Percentiles rank a stretch among this genome's conserved stretches.
Evolutionary conservation across 2,113 vertebrate genomes (phyloP).

Genomic region (Alligator mississippiensis): DNA sequence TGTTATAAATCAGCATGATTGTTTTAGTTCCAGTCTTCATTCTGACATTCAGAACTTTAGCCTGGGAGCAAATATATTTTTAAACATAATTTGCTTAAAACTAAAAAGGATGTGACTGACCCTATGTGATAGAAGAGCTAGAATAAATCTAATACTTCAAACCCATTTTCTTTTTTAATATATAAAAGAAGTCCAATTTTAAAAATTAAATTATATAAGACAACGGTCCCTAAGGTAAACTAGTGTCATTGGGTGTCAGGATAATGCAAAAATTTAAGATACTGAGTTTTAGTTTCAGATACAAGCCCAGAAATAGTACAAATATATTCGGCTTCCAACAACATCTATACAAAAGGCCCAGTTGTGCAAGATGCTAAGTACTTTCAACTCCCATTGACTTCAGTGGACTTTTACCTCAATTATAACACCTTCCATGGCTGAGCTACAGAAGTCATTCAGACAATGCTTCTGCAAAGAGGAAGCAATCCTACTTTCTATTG

Average conservation of each 20-base stretch:
- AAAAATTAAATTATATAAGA: slow-evolving; percentile 16
- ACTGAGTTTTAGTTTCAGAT: slow-evolving; percentile 10
- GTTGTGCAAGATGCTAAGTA: background rate
- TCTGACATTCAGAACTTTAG: background rate
- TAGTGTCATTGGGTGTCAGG: background rate
- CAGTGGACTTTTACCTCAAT: background rate
- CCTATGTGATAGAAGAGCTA: background rate
- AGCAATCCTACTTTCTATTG: background rate
- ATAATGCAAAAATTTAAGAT: background rate
- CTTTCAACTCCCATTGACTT: background rate
- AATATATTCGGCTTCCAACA: background rate
- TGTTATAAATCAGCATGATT: background rate
- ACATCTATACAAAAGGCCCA: background rate
- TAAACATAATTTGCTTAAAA: slow-evolving; percentile 17
- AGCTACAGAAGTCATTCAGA: background rate
- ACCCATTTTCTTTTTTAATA: slow-evolving; percentile 13
- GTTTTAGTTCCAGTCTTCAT: background rate
- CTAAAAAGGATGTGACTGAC: slow-evolving; percentile 5
- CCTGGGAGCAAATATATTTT: slow-evolving; percentile 14
- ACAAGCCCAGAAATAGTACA: background rate
- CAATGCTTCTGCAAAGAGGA: background rate
- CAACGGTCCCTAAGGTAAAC: background rate
- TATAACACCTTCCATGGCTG: background rate
- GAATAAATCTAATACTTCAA: background rate
- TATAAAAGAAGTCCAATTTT: slow-evolving; percentile 14